These are phyloP conservation scores for Cyclopterus lumpus DNA, from an alignment of 2,797 vertebrate genomes.

Conservation along the genomic window DNA sequence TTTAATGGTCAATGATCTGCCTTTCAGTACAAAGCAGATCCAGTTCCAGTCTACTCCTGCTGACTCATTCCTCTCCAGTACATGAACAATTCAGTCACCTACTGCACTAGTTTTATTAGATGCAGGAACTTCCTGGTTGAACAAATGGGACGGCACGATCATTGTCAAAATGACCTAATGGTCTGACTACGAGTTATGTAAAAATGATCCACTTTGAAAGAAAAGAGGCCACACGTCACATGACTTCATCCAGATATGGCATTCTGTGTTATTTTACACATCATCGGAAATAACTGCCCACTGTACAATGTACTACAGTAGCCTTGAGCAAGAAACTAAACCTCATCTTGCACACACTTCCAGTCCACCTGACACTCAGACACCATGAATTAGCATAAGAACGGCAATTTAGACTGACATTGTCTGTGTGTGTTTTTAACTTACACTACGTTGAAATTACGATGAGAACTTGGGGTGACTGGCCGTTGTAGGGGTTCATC, in stretches of 20 bases:
- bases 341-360: neutral
- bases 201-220: slow-evolving; percentile 32
- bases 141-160: slow-evolving; percentile 23
- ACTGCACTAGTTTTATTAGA: slow-evolving; percentile 30
- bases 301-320: neutral
- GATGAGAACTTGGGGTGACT: slow-evolving; percentile 88
- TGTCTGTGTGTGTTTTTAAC: slow-evolving; percentile 32
- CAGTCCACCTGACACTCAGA: neutral
- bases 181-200: neutral
- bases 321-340: neutral
- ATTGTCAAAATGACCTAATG: slow-evolving; percentile 14
- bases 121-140: slow-evolving; percentile 3
- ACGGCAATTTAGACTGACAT: neutral
- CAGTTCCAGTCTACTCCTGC: neutral
- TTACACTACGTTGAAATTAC: slow-evolving; percentile 69
- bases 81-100: slow-evolving; percentile 29
- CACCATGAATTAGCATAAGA: neutral
- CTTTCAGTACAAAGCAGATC: neutral
- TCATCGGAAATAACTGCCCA: neutral
- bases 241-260: neutral
- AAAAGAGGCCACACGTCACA: neutral
- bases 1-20: slow-evolving; percentile 4
- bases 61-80: slow-evolving; percentile 15
- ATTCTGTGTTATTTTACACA: neutral
- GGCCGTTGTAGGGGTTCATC: slow-evolving; percentile 92